Conservation (phyloP, 2,113 vertebrate genomes). For the Motacilla tschutschensis region DNA sequence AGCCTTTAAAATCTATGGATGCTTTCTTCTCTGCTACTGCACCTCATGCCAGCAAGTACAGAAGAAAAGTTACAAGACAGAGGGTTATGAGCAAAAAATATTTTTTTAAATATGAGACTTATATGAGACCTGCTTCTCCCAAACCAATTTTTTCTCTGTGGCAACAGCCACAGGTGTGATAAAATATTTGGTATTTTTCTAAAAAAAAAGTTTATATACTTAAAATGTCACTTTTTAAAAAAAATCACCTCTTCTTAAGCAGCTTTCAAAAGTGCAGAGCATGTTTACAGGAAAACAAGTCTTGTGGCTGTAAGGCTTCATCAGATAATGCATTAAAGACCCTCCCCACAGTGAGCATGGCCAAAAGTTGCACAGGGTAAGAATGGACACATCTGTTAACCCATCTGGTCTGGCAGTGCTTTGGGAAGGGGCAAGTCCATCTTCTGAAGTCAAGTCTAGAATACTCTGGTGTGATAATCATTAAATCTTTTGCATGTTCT, state of each 20-base stretch:
- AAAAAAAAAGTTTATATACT: not conserved
- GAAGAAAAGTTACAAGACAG: not conserved
- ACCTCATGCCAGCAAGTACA: not conserved
- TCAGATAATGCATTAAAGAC: not conserved
- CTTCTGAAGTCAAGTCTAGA: not conserved
- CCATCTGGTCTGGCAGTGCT: not conserved
- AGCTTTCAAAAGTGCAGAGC: not conserved
- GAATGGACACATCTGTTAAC: not conserved
- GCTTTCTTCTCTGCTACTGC: not conserved
- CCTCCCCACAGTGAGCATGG: not conserved
- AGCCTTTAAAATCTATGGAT: not conserved
- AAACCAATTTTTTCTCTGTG: not conserved
- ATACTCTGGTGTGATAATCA: not conserved
- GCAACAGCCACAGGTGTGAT: not conserved
- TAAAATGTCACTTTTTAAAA: not conserved
- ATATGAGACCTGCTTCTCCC: not conserved
- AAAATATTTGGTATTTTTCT: not conserved
- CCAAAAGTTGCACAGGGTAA: fast-evolving
- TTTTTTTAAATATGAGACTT: not conserved
- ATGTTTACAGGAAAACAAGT: not conserved
- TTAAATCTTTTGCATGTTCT: not conserved
- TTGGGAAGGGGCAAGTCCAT: not conserved
- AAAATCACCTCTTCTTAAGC: not conserved
- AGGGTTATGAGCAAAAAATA: not conserved
- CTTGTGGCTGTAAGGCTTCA: not conserved